Conservation (phyloP, 2,888 invertebrate genomes). For the Tupiocoris notatus region DNA sequence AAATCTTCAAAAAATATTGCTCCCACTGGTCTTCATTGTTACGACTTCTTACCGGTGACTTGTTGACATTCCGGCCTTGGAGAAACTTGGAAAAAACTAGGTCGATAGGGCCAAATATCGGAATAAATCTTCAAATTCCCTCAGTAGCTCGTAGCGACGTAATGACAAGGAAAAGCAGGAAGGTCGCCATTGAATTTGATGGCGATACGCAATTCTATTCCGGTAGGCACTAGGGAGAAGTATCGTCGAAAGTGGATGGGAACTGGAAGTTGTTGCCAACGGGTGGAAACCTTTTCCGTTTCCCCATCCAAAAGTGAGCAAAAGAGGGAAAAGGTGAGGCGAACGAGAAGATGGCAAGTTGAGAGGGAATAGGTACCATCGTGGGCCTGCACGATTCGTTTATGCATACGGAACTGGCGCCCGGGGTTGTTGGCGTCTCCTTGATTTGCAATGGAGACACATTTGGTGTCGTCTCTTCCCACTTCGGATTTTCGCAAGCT, state of each 20-base stretch:
- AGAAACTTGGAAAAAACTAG: too few species aligned
- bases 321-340: not conserved
- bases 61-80: too few species aligned
- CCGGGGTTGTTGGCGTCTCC: slow-evolving; percentile 31
- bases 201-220: too few species aligned
- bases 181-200: not conserved
- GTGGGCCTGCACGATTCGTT: slow-evolving; percentile 14
- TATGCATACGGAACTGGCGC: slow-evolving; percentile 39
- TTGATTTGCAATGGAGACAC: slow-evolving; percentile 40
- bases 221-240: not conserved
- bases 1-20: too few species aligned
- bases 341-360: not conserved
- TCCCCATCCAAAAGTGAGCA: not conserved
- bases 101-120: not conserved
- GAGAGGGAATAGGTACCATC: slow-evolving; percentile 23
- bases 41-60: too few species aligned
- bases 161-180: not conserved
- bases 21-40: too few species aligned
- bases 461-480: slow-evolving; percentile 34
- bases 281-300: not conserved
- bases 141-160: not conserved
- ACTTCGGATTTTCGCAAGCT: not conserved
- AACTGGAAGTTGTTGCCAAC: not conserved
- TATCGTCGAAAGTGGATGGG: not conserved
- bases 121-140: not conserved